Evolutionary conservation across 2,888 invertebrate genomes (phyloP), one percentile per base, ranked within the genome.

Genomic region (Carpatolechia fugitivella): DNA sequence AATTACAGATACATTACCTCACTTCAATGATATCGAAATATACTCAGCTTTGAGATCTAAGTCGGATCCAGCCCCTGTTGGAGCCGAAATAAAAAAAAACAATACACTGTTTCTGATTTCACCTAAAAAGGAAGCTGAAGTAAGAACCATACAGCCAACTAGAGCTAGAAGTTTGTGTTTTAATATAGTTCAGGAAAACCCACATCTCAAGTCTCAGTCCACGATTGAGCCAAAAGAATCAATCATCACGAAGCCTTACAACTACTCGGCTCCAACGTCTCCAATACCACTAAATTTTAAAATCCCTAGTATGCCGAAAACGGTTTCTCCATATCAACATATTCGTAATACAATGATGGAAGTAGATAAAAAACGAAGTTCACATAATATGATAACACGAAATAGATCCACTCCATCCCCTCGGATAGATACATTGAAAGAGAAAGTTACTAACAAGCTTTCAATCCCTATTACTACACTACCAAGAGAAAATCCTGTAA

Each of bases 101-200:
- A 87, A 86, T 58, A 89, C 89, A 13, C 85, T 76, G 63, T 86
- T 88, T 64, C 63, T 87, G 4, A 86, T 90, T 61, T 89, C 89
- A 2, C 90, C 90, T 4, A 90, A 88, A 69, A 90, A 88, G 68
- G 88, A 90, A 78, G 85, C 90, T 0, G 85, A 84, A 62, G 89
- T 90, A 6, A 69, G 88, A 48, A 87, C 80, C 18, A 82, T 87
- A 48, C 84, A 89, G 64, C 88, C 90, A 1, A 87, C 74, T 0
- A 70, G 87, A 68, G 90, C 90, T 13, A 74, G 86, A 58, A 88
- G 86, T 61, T 75, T 90, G 51, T 87, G 88, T 0, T 78, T 85
- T 56, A 79, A 83, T 55, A 80, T 76, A 59, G 68, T 70, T 11
- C 58, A 56, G 20, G 36, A 30, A 44, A 44, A 29, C 29, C 24